Conservation (phyloP, 2,113 vertebrate genomes). For the Malurus melanocephalus region DNA sequence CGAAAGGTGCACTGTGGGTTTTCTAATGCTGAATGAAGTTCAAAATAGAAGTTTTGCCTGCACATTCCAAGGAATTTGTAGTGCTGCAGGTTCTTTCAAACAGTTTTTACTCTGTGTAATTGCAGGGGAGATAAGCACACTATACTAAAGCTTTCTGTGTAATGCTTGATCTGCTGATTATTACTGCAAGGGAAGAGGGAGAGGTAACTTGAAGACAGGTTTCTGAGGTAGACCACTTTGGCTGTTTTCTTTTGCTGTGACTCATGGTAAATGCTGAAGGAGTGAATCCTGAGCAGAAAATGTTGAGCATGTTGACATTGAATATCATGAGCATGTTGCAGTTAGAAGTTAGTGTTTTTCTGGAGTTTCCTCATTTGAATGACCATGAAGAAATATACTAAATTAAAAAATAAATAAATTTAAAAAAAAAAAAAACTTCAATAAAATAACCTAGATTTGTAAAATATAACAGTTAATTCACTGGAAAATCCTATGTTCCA, state of each 20-base stretch:
- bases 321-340: neutral
- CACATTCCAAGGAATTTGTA: neutral
- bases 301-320: neutral
- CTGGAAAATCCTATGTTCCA: neutral
- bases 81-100: neutral
- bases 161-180: neutral
- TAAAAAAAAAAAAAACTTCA: too few relatives aligned
- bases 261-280: neutral
- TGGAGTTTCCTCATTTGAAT: neutral
- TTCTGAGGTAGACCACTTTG: neutral
- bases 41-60: neutral
- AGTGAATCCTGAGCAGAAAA: neutral
- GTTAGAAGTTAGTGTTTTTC: neutral
- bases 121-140: neutral
- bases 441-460: neutral
- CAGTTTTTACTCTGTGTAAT: neutral
- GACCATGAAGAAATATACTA: neutral
- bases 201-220: neutral
- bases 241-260: neutral
- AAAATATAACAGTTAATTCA: neutral
- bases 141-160: neutral
- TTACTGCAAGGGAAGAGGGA: neutral
- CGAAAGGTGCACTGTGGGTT: neutral
- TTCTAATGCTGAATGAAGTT: neutral
- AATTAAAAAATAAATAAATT: neutral